Base-by-base conservation (phyloP, 2,113 vertebrate genomes). In the Clarias magur region DNA sequence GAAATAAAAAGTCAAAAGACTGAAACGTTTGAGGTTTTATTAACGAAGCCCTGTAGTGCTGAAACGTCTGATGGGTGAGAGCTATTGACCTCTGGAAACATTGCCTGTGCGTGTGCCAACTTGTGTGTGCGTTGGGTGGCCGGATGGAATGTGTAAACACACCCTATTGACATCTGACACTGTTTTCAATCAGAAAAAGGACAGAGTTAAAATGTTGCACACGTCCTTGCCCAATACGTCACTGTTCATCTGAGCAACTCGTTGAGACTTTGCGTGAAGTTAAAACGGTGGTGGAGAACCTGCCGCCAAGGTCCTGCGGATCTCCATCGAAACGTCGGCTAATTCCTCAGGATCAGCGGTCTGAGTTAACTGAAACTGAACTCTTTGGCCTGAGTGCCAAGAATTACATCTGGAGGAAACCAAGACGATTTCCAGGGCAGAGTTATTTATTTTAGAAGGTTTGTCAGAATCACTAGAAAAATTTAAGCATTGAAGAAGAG, bases 21-120 rank as follows among this genome's bases (percentile, higher is more conserved):
- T n/a, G 73, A 7, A 23, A 7, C 12, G 19, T 12, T 27, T 54
- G 48, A 1, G 30, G 25, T 78, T 59, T 65, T 63, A 73, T 76
- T 60, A 73, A 62, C 65, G 25, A 13, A 78, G 56, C 53, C 38
- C 23, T 48, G 48, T 48, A 11, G 80, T 38, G 78, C 56, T 68
- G 83, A 87, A 80, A 62, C 83, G 62, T 34, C 73, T 89, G 80
- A 84, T 56, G 65, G 42, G 23, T 85, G 53, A 88, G 83, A 84
- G 85, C 83, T 89, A 81, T 34, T 80, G 82, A 67, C 75, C 75
- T 27, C 73, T 76, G 70, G 42, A 53, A 65, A 27, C 30, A 13
- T 7, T 80, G 80, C 75, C 11, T 85, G 82, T 80, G 68, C 80
- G 53, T 67, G 86, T 59, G 73, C n/a, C n/a, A n/a, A n/a, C n/a